These are phyloP conservation scores for Chironomus riparius DNA, from an alignment of 2,888 invertebrate species.

Conservation along the genomic window DNA sequence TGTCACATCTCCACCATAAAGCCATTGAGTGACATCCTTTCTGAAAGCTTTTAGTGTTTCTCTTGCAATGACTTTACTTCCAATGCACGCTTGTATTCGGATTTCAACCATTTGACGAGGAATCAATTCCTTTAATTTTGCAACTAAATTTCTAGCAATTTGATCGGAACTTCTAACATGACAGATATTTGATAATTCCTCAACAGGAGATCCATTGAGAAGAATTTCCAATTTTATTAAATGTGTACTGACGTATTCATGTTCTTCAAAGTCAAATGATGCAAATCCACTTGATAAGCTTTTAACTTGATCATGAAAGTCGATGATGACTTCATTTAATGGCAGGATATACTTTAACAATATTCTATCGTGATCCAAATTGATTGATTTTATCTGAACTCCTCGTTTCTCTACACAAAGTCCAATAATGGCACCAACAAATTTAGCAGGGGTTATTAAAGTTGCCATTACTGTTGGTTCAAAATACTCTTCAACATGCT, in stretches of 20 bases:
- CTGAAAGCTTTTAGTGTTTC: slow-evolving; percentile 78
- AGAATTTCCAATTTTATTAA: slow-evolving; percentile 64
- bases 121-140: slow-evolving; percentile 71
- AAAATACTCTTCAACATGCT: slow-evolving; percentile 61
- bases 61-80: slow-evolving; percentile 69
- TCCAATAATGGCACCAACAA: slow-evolving; percentile 58
- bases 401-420: slow-evolving; percentile 70
- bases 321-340: slow-evolving; percentile 84
- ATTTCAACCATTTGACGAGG: slow-evolving; percentile 84
- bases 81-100: slow-evolving; percentile 75
- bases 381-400: slow-evolving; percentile 35
- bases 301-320: slow-evolving; percentile 90
- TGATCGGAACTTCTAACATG: slow-evolving; percentile 59
- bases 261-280: slow-evolving; percentile 86
- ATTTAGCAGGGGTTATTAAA: slow-evolving; percentile 75
- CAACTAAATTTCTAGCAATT: slow-evolving; percentile 58
- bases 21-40: slow-evolving; percentile 62
- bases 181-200: slow-evolving; percentile 76
- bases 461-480: slow-evolving; percentile 83
- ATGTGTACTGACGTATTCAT: slow-evolving; percentile 68
- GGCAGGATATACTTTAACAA: slow-evolving; percentile 65
- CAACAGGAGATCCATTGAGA: slow-evolving; percentile 70
- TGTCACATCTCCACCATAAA: slow-evolving; percentile 84
- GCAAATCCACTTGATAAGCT: slow-evolving; percentile 89
- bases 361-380: not conserved